Conservation (phyloP, 2,888 invertebrate genomes). For the Standfussiana lucernea region DNA sequence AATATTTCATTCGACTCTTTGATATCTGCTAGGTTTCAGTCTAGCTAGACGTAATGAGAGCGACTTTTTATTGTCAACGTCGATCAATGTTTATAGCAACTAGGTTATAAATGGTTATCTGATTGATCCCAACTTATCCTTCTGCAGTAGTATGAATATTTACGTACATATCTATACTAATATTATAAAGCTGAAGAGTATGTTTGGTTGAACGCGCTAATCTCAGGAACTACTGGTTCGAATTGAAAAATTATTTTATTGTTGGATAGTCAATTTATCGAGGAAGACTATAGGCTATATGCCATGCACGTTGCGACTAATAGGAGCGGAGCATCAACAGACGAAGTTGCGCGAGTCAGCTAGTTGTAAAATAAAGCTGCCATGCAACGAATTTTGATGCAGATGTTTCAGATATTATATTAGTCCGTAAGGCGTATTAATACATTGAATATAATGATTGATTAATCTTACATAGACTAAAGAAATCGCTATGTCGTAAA, state of each 20-base stretch:
- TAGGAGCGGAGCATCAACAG: no score
- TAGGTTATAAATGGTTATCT: neutral
- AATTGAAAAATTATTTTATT: no score
- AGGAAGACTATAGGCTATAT: no score
- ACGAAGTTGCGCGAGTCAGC: no score
- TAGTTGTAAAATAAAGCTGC: neutral
- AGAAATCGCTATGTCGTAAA: neutral
- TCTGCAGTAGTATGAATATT: neutral
- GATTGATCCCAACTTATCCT: neutral
- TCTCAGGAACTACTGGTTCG: no score
- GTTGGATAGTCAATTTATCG: no score
- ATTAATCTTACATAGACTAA: no score
- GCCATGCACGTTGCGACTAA: no score
- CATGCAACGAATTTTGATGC: neutral
- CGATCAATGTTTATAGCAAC: neutral
- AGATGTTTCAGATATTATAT: neutral
- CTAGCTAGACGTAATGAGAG: constrained; percentile 17
- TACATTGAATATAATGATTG: no score
- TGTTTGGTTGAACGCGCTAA: no score
- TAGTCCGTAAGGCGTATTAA: neutral
- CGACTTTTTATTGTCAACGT: constrained; percentile 24
- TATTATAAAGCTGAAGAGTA: no score
- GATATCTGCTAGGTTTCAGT: constrained; percentile 55
- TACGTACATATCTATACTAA: rapidly evolving
- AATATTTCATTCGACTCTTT: constrained; percentile 69